phyloP scores from a whole-genome alignment of 2,888 invertebrate genomes.

The Metallyticus violacea region DNA sequence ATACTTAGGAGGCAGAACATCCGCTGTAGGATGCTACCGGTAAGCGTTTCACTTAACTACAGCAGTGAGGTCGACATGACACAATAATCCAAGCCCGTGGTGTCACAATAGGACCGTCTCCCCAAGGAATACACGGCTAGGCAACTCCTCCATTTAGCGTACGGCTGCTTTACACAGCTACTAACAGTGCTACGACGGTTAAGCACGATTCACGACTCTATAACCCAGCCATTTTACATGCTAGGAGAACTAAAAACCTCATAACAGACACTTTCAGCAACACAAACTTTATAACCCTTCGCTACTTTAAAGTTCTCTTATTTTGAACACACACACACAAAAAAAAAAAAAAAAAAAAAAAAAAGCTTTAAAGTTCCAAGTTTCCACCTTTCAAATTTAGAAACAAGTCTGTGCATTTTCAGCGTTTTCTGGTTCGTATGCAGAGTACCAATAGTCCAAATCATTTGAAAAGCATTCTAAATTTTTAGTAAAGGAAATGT shows the following conservation, averaged over 20 bases:
- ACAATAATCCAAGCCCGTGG: neutral
- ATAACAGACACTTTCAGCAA: neutral
- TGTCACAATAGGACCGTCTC: neutral
- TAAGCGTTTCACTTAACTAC: neutral
- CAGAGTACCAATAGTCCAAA: too few species aligned
- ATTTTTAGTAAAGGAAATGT: too few species aligned
- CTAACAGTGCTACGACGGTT: neutral
- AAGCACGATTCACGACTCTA: neutral
- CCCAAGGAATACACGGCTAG: neutral
- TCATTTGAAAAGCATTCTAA: too few species aligned
- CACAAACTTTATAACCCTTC: neutral
- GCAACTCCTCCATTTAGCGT: neutral
- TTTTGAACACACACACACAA: too few species aligned
- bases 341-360: too few species aligned
- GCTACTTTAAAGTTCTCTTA: neutral
- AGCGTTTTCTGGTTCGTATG: too few species aligned
- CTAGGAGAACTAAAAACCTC: neutral
- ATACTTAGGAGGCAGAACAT: neutral
- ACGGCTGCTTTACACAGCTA: neutral
- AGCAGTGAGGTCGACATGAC: neutral
- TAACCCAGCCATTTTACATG: neutral
- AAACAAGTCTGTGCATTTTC: too few species aligned
- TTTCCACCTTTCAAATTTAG: too few species aligned
- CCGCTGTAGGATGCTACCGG: neutral
- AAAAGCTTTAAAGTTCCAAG: too few species aligned